Evolutionary conservation across 2,113 vertebrate species (phyloP), one percentile per base, ranked within the genome.

Genomic region (Paradoxurus hermaphroditus): DNA sequence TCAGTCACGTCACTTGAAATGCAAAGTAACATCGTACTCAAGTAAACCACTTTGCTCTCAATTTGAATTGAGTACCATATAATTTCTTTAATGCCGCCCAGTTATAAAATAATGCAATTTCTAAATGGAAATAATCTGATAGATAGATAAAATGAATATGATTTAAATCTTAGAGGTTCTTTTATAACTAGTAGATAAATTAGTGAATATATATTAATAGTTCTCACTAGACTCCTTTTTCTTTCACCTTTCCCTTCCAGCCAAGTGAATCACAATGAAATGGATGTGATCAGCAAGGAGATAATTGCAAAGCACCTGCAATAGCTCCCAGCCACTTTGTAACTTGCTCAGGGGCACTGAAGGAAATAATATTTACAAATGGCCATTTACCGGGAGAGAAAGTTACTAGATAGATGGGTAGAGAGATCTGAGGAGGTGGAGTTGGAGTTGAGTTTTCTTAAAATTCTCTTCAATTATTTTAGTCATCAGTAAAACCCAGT

Each of bases 401-500:
- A 93, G 51, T 46, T 41, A n/a, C 21, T 67, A 44, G 59, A 62
- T 51, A 13, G 62, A 21, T 63, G 23, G 53, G 34, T 53, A 25
- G 27, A 10, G 13, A 7, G 25, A 82, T 63, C 62, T 96, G 31
- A 21, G 46, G 87, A 96, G 44, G 59, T 7, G 70, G 62, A 84
- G 9, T 31, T 91, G 41, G 31, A 68, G 27, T 83, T 94, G 8
- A 21, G 27, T 63, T 97, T 90, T 95, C 86, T 92, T 85, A 53
- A 90, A 95, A 92, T 72, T 36, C 29, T 95, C 81, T 65, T 39
- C 65, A 49, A 39, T 68, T 56, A 63, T 94, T 93, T 92, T 91
- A 72, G 53, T 0, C 16, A 86, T 72, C 62, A 49, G 0, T 67
- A 73, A 97, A 93, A 46, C 12, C 2, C 31, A 41, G 34, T 79